A percentile compares a stretch with the other conserved stretches of the same genome.
Evolutionary conservation across 2,888 invertebrate species (phyloP).

Genomic region (Syrista parreyssii): DNA sequence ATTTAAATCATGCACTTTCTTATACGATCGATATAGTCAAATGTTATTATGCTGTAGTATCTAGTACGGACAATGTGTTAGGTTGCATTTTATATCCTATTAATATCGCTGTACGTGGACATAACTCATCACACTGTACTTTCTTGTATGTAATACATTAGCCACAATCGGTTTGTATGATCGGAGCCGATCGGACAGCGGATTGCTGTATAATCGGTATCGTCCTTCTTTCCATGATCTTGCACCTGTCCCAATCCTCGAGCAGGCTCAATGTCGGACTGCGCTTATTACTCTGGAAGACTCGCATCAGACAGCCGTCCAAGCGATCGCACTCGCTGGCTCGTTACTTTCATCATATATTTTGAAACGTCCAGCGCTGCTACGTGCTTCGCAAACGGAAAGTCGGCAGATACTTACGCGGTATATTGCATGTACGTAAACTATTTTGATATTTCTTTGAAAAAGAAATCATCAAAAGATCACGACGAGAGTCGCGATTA

Average conservation of each 20-base stretch:
- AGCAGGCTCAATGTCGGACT: background rate
- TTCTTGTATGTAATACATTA: background rate
- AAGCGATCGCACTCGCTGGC: background rate
- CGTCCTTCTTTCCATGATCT: slow-evolving; percentile 28
- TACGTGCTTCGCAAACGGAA: background rate
- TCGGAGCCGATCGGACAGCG: slow-evolving; percentile 38
- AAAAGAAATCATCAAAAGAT: no score
- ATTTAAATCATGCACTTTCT: background rate
- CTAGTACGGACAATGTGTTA: background rate
- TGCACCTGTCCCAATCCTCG: slow-evolving; percentile 30
- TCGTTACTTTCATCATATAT: background rate
- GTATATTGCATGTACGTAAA: background rate
- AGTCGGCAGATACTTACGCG: background rate
- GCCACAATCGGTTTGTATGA: slow-evolving; percentile 27
- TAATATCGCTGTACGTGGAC: background rate
- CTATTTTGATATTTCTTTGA: background rate
- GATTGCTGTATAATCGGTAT: slow-evolving; percentile 31
- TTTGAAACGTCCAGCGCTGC: background rate
- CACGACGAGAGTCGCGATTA: no score
- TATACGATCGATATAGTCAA: background rate
- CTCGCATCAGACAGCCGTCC: background rate
- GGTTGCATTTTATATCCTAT: background rate
- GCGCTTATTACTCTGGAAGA: background rate
- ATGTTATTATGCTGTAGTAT: background rate
- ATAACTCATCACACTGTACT: background rate